Evolutionary conservation across 2,888 invertebrate genomes (phyloP).

Genomic region (Leptopilina myrica): DNA sequence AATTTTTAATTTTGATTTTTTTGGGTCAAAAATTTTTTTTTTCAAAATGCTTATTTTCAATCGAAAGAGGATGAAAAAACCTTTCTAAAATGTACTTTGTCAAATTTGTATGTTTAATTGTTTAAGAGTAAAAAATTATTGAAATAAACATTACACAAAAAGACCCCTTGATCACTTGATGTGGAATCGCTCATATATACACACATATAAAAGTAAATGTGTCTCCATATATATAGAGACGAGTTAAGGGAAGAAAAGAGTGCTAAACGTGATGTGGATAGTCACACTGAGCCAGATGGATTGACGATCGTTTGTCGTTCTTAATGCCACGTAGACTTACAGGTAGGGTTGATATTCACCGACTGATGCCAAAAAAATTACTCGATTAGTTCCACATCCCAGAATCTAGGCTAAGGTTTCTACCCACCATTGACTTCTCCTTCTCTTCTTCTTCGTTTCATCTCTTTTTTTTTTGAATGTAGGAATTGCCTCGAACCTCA

Average conservation of each 20-base stretch:
- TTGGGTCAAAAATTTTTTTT: too few relatives aligned
- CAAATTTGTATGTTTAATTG: too few relatives aligned
- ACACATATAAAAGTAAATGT: not conserved
- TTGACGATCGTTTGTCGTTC: constrained; percentile 76
- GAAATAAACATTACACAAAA: too few relatives aligned
- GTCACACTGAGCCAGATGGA: constrained; percentile 75
- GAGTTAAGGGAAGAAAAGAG: constrained; percentile 40
- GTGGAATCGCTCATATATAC: too few relatives aligned
- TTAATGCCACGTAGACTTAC: constrained; percentile 72
- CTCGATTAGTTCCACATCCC: constrained; percentile 71
- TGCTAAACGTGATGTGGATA: constrained; percentile 53
- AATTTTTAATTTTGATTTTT: too few relatives aligned
- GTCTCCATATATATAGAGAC: constrained; percentile 22
- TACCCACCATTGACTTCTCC: too few relatives aligned
- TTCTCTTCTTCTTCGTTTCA: constrained; percentile 50
- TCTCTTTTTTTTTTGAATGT: constrained; percentile 49
- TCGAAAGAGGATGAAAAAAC: too few relatives aligned
- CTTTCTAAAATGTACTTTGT: too few relatives aligned
- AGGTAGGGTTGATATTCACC: constrained; percentile 75
- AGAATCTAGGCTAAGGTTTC: constrained; percentile 48
- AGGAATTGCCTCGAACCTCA: constrained; percentile 46
- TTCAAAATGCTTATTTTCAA: too few relatives aligned
- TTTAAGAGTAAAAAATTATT: too few relatives aligned
- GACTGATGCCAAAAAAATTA: constrained; percentile 76
- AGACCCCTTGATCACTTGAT: too few relatives aligned